Conservation (phyloP, 2,888 invertebrate genomes). For the Agrenia bidenticulata region DNA sequence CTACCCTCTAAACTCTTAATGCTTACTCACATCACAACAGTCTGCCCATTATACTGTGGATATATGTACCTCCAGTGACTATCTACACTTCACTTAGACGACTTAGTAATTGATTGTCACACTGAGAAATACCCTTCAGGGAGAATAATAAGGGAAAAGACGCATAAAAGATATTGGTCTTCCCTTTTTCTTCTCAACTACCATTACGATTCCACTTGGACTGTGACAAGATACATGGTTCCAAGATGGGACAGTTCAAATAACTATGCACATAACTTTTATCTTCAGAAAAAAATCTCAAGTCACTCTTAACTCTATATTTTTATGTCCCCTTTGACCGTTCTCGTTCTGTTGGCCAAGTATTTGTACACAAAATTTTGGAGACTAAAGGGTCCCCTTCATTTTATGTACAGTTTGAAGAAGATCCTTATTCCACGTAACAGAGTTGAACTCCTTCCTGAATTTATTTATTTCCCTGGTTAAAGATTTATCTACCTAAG, state of each 20-base stretch:
- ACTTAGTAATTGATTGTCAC: constrained; percentile 17
- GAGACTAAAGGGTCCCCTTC: neutral
- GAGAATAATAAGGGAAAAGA: constrained; percentile 6
- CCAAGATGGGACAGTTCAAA: constrained; percentile 5
- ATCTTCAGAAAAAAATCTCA: neutral
- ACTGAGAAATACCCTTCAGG: constrained; percentile 14
- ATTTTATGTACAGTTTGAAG: no score
- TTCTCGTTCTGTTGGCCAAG: no score
- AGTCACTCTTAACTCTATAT: neutral
- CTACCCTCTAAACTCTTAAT: no score
- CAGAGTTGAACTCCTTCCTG: neutral
- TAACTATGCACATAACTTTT: neutral
- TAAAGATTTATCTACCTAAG: constrained; percentile 10
- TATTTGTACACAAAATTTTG: neutral
- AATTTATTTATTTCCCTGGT: constrained; percentile 19
- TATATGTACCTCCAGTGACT: neutral
- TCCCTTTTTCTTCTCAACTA: neutral
- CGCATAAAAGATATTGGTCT: neutral
- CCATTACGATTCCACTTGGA: neutral
- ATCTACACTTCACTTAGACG: neutral
- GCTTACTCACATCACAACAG: neutral
- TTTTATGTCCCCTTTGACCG: neutral
- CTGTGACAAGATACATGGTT: constrained; percentile 8
- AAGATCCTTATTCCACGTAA: no score
- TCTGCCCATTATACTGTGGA: neutral